phyloP scores from a whole-genome alignment of 2,888 invertebrate genomes.

The Melinopterus prodromus region DNA sequence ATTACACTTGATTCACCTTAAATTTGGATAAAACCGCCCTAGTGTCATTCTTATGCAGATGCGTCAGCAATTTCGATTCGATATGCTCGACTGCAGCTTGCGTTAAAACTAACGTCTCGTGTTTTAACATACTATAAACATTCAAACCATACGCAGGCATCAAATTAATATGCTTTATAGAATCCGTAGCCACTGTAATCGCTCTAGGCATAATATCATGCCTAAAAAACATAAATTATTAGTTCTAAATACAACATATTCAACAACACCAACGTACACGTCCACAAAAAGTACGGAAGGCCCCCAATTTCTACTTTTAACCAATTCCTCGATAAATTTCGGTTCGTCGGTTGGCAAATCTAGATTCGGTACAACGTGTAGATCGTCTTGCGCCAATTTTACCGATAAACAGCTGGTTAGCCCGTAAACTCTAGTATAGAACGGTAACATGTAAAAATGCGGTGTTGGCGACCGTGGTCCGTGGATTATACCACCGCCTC shows the following conservation, averaged over 20 bases:
- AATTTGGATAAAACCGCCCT: constrained; percentile 62
- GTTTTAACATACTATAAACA: constrained; percentile 96
- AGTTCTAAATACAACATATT: background rate
- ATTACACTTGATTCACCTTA: constrained; percentile 67
- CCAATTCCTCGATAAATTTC: constrained; percentile 79
- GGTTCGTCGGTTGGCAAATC: constrained; percentile 86
- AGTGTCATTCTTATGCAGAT: constrained; percentile 70
- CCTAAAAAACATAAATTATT: constrained; percentile 64
- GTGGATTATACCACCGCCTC: constrained; percentile 84
- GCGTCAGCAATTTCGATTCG: constrained; percentile 78
- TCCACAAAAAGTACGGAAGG: constrained; percentile 94
- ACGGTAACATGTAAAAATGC: constrained; percentile 94
- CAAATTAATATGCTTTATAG: constrained; percentile 84
- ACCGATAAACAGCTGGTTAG: constrained; percentile 84
- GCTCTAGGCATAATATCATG: constrained; percentile 88
- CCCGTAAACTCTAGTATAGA: constrained; percentile 78
- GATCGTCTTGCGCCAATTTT: constrained; percentile 94
- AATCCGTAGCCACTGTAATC: constrained; percentile 82
- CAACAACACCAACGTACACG: constrained; percentile 66
- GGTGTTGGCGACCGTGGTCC: constrained; percentile 92
- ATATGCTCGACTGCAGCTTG: constrained; percentile 83
- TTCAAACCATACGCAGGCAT: constrained; percentile 98
- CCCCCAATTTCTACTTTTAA: constrained; percentile 92
- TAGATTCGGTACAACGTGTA: constrained; percentile 88
- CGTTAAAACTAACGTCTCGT: constrained; percentile 91